A percentile compares a stretch with the other conserved stretches of the same genome.
Evolutionary conservation across 2,113 vertebrate species (phyloP).

Genomic region (Hydrolagus affinis): DNA sequence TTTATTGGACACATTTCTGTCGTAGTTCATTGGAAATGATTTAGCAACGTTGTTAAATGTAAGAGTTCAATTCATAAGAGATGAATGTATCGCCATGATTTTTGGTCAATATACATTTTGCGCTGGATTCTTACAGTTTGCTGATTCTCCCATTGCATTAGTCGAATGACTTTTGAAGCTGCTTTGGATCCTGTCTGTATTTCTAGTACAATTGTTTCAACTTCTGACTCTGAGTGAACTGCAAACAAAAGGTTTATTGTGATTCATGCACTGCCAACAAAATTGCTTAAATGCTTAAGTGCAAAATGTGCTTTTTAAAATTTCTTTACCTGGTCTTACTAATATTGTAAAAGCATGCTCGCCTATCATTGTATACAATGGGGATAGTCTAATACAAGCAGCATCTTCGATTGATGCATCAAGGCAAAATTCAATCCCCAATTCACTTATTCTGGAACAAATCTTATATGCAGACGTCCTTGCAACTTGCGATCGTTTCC

Average conservation of each 20-base stretch:
- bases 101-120: neutral
- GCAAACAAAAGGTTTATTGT: neutral
- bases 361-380: slow-evolving; percentile 39
- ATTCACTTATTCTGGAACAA: slow-evolving; percentile 41
- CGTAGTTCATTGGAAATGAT: neutral
- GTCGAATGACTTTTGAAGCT: slow-evolving; percentile 45
- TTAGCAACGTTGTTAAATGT: neutral
- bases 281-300: too few relatives aligned
- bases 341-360: slow-evolving; percentile 41
- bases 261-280: neutral
- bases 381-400: slow-evolving; percentile 37
- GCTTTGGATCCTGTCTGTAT: slow-evolving; percentile 48
- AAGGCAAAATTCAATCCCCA: slow-evolving; percentile 46
- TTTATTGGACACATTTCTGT: too few relatives aligned
- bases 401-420: slow-evolving; percentile 39
- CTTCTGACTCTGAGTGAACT: slow-evolving; percentile 42
- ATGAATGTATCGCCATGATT: neutral
- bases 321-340: slow-evolving; percentile 48
- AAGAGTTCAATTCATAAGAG: neutral
- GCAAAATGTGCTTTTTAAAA: neutral
- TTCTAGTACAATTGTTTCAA: slow-evolving; percentile 50
- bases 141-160: slow-evolving; percentile 41
- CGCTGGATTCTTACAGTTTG: neutral
- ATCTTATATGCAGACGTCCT: slow-evolving; percentile 26
- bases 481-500: slow-evolving; percentile 27